phyloP scores from a whole-genome alignment of 2,797 vertebrate genomes.

The Mormyrus hasselquistii region DNA sequence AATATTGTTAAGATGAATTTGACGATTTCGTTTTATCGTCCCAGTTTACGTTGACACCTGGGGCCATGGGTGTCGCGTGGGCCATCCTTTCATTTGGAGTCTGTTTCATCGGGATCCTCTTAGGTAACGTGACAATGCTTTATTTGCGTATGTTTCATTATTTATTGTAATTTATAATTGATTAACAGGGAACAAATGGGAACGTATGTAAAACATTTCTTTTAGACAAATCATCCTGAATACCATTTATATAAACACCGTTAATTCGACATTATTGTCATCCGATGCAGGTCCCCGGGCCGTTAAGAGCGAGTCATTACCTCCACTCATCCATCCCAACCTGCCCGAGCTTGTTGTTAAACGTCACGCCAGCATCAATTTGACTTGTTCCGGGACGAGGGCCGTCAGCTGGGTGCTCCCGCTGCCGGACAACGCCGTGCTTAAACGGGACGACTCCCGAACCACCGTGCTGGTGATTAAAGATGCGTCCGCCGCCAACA shows the following conservation, averaged over 20 bases:
- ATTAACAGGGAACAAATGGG: not conserved
- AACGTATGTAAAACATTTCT: not conserved
- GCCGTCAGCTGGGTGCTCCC: constrained; percentile 77
- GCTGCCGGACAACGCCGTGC: constrained; percentile 54
- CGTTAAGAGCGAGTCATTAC: constrained; percentile 52
- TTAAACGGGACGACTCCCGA: constrained; percentile 57
- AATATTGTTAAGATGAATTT: not conserved
- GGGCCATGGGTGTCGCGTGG: constrained; percentile 3
- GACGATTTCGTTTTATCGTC: not conserved
- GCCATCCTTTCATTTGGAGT: constrained; percentile 3
- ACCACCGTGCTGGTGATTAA: constrained; percentile 71
- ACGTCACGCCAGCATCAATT: constrained; percentile 69
- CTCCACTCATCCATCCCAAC: constrained; percentile 70
- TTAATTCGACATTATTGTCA: not conserved
- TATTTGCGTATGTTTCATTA: not conserved
- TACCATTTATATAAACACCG: not conserved
- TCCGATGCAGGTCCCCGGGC: constrained; percentile 27
- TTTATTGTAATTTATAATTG: not conserved
- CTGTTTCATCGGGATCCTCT: constrained; percentile 3
- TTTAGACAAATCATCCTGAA: not conserved
- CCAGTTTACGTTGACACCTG: not conserved
- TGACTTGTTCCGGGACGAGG: constrained; percentile 76
- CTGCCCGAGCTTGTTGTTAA: constrained; percentile 66
- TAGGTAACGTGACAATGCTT: not conserved
- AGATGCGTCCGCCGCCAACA: constrained; percentile 68